Conservation (phyloP, 1,140 invertebrate species). For the Mercenaria mercenaria region DNA sequence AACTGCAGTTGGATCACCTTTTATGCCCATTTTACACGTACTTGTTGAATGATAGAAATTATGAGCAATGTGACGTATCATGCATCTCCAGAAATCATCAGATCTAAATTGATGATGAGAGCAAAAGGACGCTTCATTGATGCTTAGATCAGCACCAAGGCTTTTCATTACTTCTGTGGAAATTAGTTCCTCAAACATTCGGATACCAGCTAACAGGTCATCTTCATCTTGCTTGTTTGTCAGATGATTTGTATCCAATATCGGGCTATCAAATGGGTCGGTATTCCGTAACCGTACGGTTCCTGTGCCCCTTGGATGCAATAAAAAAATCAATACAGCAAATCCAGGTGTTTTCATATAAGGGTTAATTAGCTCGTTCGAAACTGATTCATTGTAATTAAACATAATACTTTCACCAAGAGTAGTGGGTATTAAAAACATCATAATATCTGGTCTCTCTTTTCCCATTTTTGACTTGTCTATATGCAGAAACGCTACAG, state of each 20-base stretch:
- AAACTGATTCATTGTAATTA: conserved; percentile 14
- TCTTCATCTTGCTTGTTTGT: neutral
- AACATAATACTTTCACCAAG: neutral
- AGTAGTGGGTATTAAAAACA: neutral
- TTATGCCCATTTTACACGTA: too few species aligned
- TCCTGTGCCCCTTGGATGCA: neutral
- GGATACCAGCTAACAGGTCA: neutral
- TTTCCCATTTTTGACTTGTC: neutral
- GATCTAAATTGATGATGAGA: neutral
- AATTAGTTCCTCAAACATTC: too few species aligned
- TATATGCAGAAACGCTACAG: neutral
- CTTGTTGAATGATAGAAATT: too few species aligned
- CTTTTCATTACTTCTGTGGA: too few species aligned
- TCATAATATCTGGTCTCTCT: neutral
- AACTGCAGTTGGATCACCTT: too few species aligned
- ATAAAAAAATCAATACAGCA: neutral
- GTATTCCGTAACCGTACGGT: neutral
- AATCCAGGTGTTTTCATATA: conserved; percentile 2
- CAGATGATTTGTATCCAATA: neutral
- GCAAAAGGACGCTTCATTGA: neutral
- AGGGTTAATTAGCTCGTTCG: neutral
- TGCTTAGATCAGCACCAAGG: too few species aligned
- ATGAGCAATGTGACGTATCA: too few species aligned
- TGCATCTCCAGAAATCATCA: too few species aligned
- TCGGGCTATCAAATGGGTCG: conserved; percentile 21